Base-by-base conservation (phyloP, 2,888 invertebrate genomes). In the Acanthococcus lagerstroemiae region DNA sequence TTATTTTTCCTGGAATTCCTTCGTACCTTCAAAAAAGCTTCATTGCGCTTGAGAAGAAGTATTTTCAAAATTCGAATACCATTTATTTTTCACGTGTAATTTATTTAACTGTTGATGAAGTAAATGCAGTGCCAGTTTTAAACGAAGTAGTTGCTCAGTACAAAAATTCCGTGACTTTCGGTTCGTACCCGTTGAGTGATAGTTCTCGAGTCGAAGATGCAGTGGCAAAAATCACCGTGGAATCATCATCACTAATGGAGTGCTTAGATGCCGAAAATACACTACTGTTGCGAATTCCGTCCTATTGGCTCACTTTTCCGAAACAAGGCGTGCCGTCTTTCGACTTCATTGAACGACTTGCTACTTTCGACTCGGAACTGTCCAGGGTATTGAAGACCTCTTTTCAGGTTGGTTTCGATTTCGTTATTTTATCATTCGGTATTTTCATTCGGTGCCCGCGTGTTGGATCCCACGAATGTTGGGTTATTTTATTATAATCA, bases 1-100 rank as follows among this genome's bases (percentile, higher is more conserved):
- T 80, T 70, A 75, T 83, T 7, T 78, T 85, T 67, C 84, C 85
- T 19, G 85, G 85, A 3, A 80, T 84, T 17, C 84, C 85, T 0
- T 74, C 75, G 63, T 66, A 26, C 21, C 19, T 67, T 12, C 15
- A 55, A 9, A 67, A 58, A 66, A 45, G 50, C 45, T 65, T 70
- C 69, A 24, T 55, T 27, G 52, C 55, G 60, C 44, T 67, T 72
- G 24, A 71, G 74, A 1, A 17, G 46, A 48, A 48, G 19, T 54
- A 72, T 74, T 24, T 76, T 77, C 58, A 70, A 70, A 65, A 75
- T 75, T 65, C 73, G 75, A 9, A 48, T 48, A 26, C 30, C 21
- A 25, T 46, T n/a, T 68, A 70, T 58, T 67, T 69, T 55, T 58
- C 60, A 27, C 68, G 71, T 22, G 69, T 70, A 54, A 69, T 76